A percentile compares a stretch with the other conserved stretches of the same genome.
phyloP scores from a whole-genome alignment of 92 coral and sea anemone genomes.

The Zoanthus solanderi region DNA sequence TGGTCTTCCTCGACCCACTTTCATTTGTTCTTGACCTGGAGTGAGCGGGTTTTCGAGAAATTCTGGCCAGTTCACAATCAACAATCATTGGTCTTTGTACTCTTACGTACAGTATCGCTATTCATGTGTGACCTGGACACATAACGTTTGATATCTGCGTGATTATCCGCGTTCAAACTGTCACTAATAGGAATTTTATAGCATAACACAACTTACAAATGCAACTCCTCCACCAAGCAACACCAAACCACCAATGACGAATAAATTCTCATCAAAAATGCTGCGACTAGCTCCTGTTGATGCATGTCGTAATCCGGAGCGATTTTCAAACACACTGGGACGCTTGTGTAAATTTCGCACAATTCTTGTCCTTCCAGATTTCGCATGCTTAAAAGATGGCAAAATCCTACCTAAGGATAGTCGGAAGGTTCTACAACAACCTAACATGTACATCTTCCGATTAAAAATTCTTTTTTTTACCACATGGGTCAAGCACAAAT shows the following conservation, averaged over 20 bases:
- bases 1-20: too few relatives aligned
- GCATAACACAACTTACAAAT: slow-evolving; percentile 63
- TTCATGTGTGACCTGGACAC: too few relatives aligned
- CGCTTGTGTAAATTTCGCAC: slow-evolving; percentile 68
- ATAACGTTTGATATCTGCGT: too few relatives aligned
- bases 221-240: slow-evolving; percentile 77
- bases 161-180: background rate
- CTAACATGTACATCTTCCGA: slow-evolving; percentile 60
- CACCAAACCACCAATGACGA: slow-evolving; percentile 70
- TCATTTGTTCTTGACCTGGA: too few relatives aligned
- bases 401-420: slow-evolving; percentile 79
- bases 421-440: slow-evolving; percentile 78
- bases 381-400: slow-evolving; percentile 50
- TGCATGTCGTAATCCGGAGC: slow-evolving; percentile 23
- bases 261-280: slow-evolving; percentile 61
- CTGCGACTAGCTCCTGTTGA: slow-evolving; percentile 28
- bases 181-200: background rate
- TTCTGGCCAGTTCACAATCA: too few relatives aligned
- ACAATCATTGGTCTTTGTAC: too few relatives aligned
- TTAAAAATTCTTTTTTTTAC: background rate
- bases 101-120: too few relatives aligned
- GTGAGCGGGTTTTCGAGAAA: too few relatives aligned
- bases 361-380: slow-evolving; percentile 46
- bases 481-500: slow-evolving; percentile 35
- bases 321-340: slow-evolving; percentile 39